Evolutionary conservation across 2,797 vertebrate genomes (phyloP), one percentile per base, ranked within the genome.

Genomic region (Karalla daura): DNA sequence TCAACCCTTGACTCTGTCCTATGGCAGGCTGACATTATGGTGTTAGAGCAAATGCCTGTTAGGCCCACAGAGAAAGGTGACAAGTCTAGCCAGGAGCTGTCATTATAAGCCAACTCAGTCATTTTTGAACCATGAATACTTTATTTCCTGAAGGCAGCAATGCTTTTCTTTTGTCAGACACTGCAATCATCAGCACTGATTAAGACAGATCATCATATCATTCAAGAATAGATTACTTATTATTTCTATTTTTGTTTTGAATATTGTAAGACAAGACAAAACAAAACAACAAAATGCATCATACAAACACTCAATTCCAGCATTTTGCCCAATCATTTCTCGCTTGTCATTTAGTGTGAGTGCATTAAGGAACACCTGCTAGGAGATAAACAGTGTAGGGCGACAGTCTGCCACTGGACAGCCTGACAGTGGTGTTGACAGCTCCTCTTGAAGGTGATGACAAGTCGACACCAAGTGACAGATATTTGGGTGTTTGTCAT

Each of bases 381-480:
- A 67, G 14, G 62, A 66, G 70, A 83, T 79, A 87, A 85, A 86
- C 78, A 51, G 65, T 47, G 60, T 50, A 28, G 63, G 53, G 70
- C 30, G 43, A 80, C 70, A 81, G 74, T 73, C 44, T 75, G 83
- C 79, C 81, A 75, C 82, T 88, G 85, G 80, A 85, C 73, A 76
- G 50, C 28, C 47, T 82, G 87, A 84, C 85, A 87, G 77, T 37
- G 44, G 59, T 62, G 82, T 74, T 76, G 90, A 91, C 89, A 86
- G 74, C 36, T 54, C 43, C 68, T 85, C 75, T 66, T 68, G 72
- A 89, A 77, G 73, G 83, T 80, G 87, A 88, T 71, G 80, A 86
- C 67, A 84, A 87, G 86, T 60, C 67, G 74, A 77, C 76, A 70
- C 74, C 62, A 58, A 75, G 79, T 90, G 90, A 89, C 86, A 86